Conservation (phyloP, 2,113 vertebrate genomes). For the Grantiella picta region DNA sequence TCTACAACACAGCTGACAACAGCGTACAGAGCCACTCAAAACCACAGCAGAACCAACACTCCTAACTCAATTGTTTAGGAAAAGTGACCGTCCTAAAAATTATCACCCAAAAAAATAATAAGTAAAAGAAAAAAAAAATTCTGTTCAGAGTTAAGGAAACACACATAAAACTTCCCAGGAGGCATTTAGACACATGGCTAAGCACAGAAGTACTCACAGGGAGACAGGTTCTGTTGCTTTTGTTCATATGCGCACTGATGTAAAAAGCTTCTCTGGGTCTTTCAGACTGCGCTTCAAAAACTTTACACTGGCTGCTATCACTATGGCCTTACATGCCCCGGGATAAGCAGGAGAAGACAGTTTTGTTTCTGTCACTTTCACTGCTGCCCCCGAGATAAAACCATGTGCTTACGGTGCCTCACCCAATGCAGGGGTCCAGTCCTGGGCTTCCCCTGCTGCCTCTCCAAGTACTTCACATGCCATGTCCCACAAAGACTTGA, state of each 20-base stretch:
- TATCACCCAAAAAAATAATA: not conserved
- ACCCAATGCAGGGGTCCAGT: rapidly evolving
- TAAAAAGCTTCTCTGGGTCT: not conserved
- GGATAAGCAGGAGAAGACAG: not conserved
- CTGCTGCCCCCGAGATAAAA: not conserved
- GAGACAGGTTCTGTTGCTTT: not conserved
- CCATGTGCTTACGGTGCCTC: rapidly evolving
- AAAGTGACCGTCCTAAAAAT: not conserved
- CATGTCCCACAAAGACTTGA: not conserved
- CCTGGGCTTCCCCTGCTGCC: not conserved
- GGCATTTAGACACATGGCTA: not conserved
- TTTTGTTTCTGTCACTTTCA: not conserved
- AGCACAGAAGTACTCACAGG: not conserved
- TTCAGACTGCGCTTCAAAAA: not conserved
- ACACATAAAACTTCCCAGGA: not conserved
- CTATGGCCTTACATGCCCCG: not conserved
- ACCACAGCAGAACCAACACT: not conserved
- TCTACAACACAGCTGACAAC: not conserved
- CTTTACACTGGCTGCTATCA: not conserved
- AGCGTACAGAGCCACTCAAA: not conserved
- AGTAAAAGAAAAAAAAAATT: not conserved
- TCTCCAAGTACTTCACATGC: rapidly evolving
- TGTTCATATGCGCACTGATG: too few species aligned
- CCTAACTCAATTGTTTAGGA: not conserved
- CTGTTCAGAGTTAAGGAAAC: not conserved